A percentile compares a stretch with the other conserved stretches of the same genome.
phyloP scores from a whole-genome alignment of 2,888 invertebrate species.

The Hirudinaria manillensis region DNA sequence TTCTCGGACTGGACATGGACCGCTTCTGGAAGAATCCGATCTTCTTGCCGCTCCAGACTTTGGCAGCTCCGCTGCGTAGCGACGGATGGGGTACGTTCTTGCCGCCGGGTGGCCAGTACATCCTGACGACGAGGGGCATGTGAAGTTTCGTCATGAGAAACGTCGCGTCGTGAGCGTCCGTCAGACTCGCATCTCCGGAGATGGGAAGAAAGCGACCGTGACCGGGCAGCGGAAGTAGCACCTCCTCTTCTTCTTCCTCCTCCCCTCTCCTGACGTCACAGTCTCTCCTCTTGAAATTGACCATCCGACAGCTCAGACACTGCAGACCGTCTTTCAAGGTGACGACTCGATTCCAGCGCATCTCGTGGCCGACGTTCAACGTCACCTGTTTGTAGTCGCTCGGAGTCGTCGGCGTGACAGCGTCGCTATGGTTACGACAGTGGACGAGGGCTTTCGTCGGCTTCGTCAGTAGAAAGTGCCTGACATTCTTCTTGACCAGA shows the following conservation, averaged over 20 bases:
- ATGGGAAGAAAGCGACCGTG: constrained; percentile 8
- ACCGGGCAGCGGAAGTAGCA: background rate
- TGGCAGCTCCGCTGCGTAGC: background rate
- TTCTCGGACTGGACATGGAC: background rate
- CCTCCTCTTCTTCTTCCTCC: background rate
- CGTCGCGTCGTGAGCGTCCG: background rate
- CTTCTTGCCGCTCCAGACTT: background rate
- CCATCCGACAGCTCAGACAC: background rate
- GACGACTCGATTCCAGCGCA: background rate
- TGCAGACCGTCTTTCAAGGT: background rate
- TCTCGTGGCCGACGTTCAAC: background rate
- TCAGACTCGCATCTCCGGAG: background rate
- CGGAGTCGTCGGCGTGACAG: background rate
- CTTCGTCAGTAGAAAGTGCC: background rate
- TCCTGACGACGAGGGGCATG: background rate
- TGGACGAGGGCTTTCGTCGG: background rate
- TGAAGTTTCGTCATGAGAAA: background rate
- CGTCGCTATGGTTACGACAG: background rate
- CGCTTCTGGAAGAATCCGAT: background rate
- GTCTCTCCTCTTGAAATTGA: background rate
- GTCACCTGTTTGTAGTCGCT: background rate
- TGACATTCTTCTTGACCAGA: background rate
- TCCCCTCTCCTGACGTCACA: background rate
- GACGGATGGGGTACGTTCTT: background rate
- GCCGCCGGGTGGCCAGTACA: background rate